phyloP scores from a whole-genome alignment of 2,888 invertebrate genomes.

The Aromia moschata region DNA sequence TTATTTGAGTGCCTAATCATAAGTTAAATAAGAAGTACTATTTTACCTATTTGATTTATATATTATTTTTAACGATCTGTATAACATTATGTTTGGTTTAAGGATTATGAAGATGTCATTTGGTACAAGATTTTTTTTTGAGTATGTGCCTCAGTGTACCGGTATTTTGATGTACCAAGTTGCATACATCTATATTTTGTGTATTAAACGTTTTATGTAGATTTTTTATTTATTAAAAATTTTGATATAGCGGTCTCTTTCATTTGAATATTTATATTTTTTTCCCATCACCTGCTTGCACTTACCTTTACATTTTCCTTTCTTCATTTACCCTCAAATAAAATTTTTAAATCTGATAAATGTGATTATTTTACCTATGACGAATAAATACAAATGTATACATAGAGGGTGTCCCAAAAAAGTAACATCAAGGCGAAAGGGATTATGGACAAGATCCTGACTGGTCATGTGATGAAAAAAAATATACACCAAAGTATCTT shows the following conservation, averaged over 20 bases:
- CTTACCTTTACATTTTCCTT: no score
- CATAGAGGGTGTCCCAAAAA: no score
- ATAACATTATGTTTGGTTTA: conserved; percentile 50
- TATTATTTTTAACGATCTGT: conserved; percentile 49
- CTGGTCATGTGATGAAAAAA: no score
- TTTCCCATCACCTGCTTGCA: no score
- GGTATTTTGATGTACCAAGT: conserved; percentile 24
- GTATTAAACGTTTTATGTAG: conserved; percentile 45
- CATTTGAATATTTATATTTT: no score
- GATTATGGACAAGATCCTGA: no score
- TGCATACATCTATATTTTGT: conserved; percentile 32
- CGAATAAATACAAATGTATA: no score
- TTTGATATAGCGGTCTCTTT: conserved; percentile 37
- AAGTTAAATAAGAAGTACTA: conserved; percentile 47
- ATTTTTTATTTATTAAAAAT: conserved; percentile 48
- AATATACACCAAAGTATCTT: no score
- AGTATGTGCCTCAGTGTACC: conserved; percentile 21
- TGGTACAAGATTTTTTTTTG: conserved; percentile 17
- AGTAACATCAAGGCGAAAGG: no score
- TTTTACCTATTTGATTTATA: conserved; percentile 38
- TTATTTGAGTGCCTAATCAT: conserved; percentile 61
- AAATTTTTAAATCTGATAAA: no score
- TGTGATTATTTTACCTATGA: no score
- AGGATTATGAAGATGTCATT: conserved; percentile 34
- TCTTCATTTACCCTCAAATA: no score